A percentile compares a stretch with the other conserved stretches of the same genome.
Evolutionary conservation across 2,797 vertebrate genomes (phyloP).

Genomic region (Gila robusta): DNA sequence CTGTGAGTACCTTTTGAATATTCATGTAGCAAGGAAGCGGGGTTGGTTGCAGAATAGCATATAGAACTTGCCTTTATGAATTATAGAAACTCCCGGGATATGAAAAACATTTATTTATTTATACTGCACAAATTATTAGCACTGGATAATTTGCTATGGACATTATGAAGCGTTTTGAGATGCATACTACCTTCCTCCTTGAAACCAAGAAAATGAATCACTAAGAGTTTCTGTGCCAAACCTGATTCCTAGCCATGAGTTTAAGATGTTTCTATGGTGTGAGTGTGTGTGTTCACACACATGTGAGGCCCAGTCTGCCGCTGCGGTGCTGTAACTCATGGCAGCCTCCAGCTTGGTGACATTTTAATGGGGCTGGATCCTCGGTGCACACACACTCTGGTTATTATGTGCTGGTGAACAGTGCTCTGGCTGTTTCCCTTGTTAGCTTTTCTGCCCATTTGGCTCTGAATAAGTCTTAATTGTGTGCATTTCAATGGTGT

Average conservation of each 20-base stretch:
- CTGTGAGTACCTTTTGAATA: conserved; percentile 81
- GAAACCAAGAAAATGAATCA: conserved; percentile 2
- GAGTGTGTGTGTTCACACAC: not conserved
- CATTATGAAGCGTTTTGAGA: not conserved
- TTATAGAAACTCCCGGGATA: not conserved
- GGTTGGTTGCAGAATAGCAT: not conserved
- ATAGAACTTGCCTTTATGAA: conserved; percentile 16
- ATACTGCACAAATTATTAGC: not conserved
- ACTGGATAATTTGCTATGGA: not conserved
- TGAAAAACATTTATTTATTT: conserved; percentile 3
- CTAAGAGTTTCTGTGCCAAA: conserved; percentile 34
- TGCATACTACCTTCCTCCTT: not conserved
- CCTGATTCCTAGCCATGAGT: not conserved
- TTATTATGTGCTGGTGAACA: conserved; percentile 56
- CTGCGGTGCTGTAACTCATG: conserved; percentile 61
- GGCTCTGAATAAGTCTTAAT: conserved; percentile 52
- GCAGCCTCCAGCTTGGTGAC: conserved; percentile 51
- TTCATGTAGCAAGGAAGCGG: conserved; percentile 8
- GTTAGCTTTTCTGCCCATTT: conserved; percentile 42
- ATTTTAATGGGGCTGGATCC: conserved; percentile 58
- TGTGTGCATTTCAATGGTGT: conserved; percentile 49
- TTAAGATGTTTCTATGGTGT: conserved; percentile 33
- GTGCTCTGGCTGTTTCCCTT: conserved; percentile 57
- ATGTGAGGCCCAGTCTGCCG: conserved; percentile 46
- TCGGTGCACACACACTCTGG: conserved; percentile 45